phyloP scores from a whole-genome alignment of 2,797 vertebrate species.

The Myripristis jacobus region DNA sequence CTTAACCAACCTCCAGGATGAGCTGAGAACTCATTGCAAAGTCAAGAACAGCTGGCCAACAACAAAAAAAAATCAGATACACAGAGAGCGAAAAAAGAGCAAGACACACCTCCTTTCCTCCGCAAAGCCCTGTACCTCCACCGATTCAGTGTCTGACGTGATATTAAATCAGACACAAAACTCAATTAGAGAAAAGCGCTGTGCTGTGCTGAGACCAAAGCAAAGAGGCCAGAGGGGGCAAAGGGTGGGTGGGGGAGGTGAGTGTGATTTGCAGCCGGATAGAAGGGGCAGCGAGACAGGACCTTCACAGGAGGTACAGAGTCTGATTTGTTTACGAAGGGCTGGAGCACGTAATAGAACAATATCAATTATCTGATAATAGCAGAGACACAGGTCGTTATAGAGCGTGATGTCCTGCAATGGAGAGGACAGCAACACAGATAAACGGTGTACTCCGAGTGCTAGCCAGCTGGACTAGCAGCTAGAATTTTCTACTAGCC shows the following conservation, averaged over 20 bases:
- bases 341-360: constrained; percentile 34
- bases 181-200: constrained; percentile 67
- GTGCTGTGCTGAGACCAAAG: constrained; percentile 46
- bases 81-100: background rate
- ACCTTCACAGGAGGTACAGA: constrained; percentile 18
- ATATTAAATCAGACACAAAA: constrained; percentile 71
- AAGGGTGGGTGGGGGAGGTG: background rate
- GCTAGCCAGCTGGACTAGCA: background rate
- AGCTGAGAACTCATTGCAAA: constrained; percentile 2
- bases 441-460: constrained; percentile 6
- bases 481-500: background rate
- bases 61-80: constrained; percentile 23
- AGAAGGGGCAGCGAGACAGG: constrained; percentile 30
- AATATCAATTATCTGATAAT: constrained; percentile 43
- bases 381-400: constrained; percentile 24
- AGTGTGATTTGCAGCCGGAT: constrained; percentile 57
- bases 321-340: constrained; percentile 43
- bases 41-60: background rate
- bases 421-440: background rate
- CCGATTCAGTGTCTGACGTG: constrained; percentile 34
- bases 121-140: background rate
- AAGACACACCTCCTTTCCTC: background rate
- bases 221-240: constrained; percentile 29
- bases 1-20: constrained; percentile 2
- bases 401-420: constrained; percentile 6